Conservation (phyloP, 2,888 invertebrate species). For the Eristalis intricaria region DNA sequence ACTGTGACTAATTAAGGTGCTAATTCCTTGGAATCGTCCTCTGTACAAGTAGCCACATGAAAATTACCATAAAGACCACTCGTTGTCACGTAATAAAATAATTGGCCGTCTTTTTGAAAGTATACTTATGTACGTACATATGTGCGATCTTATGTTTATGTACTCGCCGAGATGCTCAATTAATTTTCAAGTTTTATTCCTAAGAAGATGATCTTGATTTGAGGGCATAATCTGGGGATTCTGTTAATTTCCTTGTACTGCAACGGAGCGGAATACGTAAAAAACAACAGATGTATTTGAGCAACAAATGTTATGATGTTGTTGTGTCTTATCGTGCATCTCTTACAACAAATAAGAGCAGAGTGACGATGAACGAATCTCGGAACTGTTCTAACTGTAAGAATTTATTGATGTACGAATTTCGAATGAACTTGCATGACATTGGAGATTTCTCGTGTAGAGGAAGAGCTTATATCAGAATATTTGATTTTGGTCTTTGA, state of each 20-base stretch:
- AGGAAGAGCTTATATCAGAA: too few relatives aligned
- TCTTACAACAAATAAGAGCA: not conserved
- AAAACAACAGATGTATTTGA: not conserved
- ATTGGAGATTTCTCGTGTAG: not conserved
- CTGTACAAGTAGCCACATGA: constrained; percentile 15
- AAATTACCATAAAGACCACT: constrained; percentile 46
- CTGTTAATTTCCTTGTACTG: not conserved
- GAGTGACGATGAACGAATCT: not conserved
- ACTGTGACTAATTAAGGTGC: constrained; percentile 65
- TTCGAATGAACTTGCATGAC: not conserved
- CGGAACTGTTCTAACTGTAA: not conserved
- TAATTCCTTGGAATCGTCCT: constrained; percentile 61
- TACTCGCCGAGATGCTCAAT: constrained; percentile 35
- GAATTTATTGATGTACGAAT: not conserved
- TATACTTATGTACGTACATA: not conserved
- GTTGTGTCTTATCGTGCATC: not conserved
- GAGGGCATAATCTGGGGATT: not conserved
- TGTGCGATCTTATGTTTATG: not conserved
- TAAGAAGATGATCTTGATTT: constrained; percentile 25
- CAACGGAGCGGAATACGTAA: not conserved
- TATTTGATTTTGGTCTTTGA: too few relatives aligned
- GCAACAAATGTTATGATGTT: not conserved
- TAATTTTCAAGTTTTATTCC: constrained; percentile 38
- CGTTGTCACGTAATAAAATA: constrained; percentile 68
- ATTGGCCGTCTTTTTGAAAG: constrained; percentile 45